A percentile compares a stretch with the other conserved stretches of the same genome.
Evolutionary conservation across 2,113 vertebrate genomes (phyloP).

Genomic region (Rallus limicola): DNA sequence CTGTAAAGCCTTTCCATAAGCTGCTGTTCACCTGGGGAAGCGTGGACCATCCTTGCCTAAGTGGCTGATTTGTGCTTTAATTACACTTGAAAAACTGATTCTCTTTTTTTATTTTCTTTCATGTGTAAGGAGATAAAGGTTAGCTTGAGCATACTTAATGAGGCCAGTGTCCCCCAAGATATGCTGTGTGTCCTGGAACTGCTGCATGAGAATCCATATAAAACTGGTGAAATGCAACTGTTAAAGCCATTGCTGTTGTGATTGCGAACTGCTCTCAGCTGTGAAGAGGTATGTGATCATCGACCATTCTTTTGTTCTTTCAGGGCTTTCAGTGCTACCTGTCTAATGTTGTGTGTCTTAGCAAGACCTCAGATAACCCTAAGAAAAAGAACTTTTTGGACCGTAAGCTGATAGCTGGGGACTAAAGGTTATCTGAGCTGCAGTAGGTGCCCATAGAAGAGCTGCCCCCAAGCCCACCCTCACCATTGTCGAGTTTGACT

Average conservation of each 20-base stretch:
- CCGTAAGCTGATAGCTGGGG: not conserved
- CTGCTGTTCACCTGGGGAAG: not conserved
- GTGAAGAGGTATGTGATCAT: not conserved
- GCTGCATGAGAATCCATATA: no score
- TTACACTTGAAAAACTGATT: accelerated
- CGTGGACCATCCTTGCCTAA: not conserved
- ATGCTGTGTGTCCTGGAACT: not conserved
- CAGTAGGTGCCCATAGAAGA: not conserved
- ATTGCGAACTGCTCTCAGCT: not conserved
- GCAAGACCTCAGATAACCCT: not conserved
- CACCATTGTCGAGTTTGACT: accelerated
- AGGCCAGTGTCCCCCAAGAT: accelerated
- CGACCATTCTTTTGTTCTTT: not conserved
- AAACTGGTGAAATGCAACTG: not conserved
- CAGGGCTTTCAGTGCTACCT: not conserved
- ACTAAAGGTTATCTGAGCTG: not conserved
- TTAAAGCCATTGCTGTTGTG: not conserved
- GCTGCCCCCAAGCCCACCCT: not conserved
- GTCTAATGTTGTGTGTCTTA: not conserved
- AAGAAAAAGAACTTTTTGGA: not conserved
- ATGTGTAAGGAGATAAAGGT: not conserved
- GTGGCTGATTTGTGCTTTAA: not conserved
- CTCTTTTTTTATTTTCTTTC: not conserved
- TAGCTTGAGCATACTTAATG: not conserved
- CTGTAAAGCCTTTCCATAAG: not conserved